phyloP scores from a whole-genome alignment of 2,113 vertebrate species.

The Delphinapterus leucas region DNA sequence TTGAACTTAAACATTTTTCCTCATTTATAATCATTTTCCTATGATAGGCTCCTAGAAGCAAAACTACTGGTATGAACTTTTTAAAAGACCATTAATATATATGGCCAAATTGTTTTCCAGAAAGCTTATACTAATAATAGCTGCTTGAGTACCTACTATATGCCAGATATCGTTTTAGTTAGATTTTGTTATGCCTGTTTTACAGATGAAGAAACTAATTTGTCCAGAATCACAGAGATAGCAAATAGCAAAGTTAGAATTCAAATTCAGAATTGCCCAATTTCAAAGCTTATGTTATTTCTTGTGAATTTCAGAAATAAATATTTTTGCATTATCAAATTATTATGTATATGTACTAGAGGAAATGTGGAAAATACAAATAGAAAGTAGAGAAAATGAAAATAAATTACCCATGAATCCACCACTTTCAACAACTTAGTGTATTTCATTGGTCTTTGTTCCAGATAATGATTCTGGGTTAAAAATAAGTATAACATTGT shows the following conservation, averaged over 20 bases:
- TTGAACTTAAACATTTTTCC: not conserved
- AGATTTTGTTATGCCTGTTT: not conserved
- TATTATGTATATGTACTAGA: not conserved
- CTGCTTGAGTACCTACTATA: not conserved
- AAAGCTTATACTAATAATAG: not conserved
- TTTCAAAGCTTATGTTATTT: slow-evolving; percentile 42
- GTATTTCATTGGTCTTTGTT: not conserved
- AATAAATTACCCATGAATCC: slow-evolving; percentile 15
- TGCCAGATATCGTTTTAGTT: not conserved
- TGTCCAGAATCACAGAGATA: slow-evolving; percentile 16
- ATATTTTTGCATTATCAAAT: not conserved
- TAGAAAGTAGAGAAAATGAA: slow-evolving; percentile 34
- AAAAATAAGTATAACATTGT: slow-evolving; percentile 2
- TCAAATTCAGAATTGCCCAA: not conserved
- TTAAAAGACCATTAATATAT: not conserved
- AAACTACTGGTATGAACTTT: not conserved
- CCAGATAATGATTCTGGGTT: not conserved
- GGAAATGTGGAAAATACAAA: slow-evolving; percentile 19
- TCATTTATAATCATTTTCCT: slow-evolving; percentile 24
- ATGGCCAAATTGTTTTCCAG: not conserved
- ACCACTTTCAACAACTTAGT: not conserved
- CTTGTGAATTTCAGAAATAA: slow-evolving; percentile 26
- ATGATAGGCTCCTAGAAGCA: slow-evolving; percentile 14
- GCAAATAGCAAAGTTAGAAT: slow-evolving; percentile 3
- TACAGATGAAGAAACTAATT: slow-evolving; percentile 36